Conservation (phyloP, 2,113 vertebrate species). For the Heteronetta atricapilla region DNA sequence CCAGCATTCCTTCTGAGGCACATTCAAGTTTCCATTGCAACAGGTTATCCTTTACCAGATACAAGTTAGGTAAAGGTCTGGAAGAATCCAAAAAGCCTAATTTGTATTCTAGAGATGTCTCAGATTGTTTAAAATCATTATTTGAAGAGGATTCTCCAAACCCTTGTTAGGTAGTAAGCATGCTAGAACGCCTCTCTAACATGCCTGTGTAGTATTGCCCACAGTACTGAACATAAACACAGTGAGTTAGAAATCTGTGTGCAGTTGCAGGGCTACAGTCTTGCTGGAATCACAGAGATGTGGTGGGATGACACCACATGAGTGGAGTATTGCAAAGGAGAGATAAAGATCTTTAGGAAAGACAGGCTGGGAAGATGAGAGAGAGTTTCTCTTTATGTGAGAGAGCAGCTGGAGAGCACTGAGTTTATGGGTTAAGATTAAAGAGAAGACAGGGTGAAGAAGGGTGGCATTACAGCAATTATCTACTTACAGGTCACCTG, state of each 20-base stretch:
- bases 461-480: background rate
- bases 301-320: too few relatives aligned
- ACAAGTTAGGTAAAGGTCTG: background rate
- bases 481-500: background rate
- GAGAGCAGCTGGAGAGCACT: background rate
- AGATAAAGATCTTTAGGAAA: too few relatives aligned
- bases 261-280: too few relatives aligned
- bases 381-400: background rate
- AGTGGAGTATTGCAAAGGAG: too few relatives aligned
- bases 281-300: too few relatives aligned
- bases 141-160: background rate
- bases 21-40: conserved; percentile 8
- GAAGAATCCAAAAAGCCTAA: background rate
- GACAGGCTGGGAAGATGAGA: too few relatives aligned
- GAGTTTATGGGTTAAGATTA: background rate
- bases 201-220: background rate
- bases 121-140: background rate
- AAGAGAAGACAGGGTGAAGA: background rate
- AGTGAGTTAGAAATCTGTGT: background rate
- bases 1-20: background rate
- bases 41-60: background rate
- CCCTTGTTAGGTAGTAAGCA: background rate
- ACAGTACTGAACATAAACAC: background rate
- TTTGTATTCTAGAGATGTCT: background rate
- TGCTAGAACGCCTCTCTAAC: background rate